Evolutionary conservation across 2,113 vertebrate genomes (phyloP).

Genomic region (Toxostoma redivivum): DNA sequence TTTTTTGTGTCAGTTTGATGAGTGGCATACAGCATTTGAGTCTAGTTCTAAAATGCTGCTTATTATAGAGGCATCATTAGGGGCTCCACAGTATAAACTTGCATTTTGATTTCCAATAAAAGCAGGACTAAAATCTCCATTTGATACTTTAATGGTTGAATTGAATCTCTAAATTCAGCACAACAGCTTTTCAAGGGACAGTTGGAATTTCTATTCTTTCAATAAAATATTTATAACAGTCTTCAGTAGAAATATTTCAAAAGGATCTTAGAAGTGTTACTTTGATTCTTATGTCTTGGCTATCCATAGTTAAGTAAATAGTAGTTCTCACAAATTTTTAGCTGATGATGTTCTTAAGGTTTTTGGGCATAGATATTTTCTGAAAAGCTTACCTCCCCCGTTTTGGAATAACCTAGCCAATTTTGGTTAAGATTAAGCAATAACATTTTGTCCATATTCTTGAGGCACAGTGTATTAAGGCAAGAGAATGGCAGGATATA

Average conservation of each 20-base stretch:
- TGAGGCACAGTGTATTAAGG: not conserved
- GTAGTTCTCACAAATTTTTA: not conserved
- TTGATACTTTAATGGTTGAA: conserved; percentile 14
- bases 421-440: not conserved
- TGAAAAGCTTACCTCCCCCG: not conserved
- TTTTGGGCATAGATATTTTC: not conserved
- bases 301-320: not conserved
- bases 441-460: not conserved
- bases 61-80: not conserved
- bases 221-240: conserved; percentile 31
- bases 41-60: not conserved
- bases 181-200: not conserved
- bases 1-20: not conserved
- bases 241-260: not conserved
- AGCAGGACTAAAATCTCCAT: not conserved
- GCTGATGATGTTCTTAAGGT: not conserved
- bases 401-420: not conserved
- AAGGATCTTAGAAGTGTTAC: not conserved
- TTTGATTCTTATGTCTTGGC: not conserved
- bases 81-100: not conserved
- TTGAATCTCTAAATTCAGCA: conserved; percentile 10
- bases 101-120: conserved; percentile 44
- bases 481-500: not conserved
- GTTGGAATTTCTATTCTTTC: not conserved
- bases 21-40: not conserved